Evolutionary conservation across 2,113 vertebrate species (phyloP), one percentile per base, ranked within the genome.

Genomic region (Numenius arquata): DNA sequence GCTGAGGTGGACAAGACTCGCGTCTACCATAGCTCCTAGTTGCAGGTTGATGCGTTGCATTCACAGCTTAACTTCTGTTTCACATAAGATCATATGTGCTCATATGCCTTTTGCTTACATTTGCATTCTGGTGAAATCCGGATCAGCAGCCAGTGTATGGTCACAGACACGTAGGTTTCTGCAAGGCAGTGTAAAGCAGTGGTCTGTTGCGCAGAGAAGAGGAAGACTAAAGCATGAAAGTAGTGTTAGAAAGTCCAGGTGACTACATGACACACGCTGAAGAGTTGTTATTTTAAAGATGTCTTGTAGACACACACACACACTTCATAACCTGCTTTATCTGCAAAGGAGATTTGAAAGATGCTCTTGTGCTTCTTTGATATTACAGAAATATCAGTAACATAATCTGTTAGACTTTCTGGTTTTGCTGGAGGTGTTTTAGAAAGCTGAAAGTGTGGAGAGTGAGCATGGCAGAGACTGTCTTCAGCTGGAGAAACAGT

Each of bases 231-330:
- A 52, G 65, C 38, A 8, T 13, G 62, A 11, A 62, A 55, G 21
- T 40, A 1, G 19, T 3, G 11, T 9, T 45, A 9, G 32, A 22
- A 9, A 47, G 30, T 32, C 32, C 76, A 23, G 55, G 30, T 22
- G 58, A 52, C 29, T 52, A 23, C 3, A 1, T 47, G 15, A 5
- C 25, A 9, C 4, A 0, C 6, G 1, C 38, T 5, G 6, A 13
- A 3, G 29, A 65, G 40, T 7, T 72, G 12, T 45, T 71, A 18
- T 9, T 68, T 26, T 48, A 65, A 45, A 83, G 66, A 30, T 63
- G 52, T 27, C 53, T 63, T 59, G n/a, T 14, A 32, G 71, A 9
- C n/a, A 6, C 1, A 12, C 13, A 7, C 12, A 26, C 40, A 21
- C 8, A 0, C 23, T 61, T 73, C n/a, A 25, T 70, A n/a, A 55